phyloP scores from a whole-genome alignment of 2,113 vertebrate species.

The Zeus faber region DNA sequence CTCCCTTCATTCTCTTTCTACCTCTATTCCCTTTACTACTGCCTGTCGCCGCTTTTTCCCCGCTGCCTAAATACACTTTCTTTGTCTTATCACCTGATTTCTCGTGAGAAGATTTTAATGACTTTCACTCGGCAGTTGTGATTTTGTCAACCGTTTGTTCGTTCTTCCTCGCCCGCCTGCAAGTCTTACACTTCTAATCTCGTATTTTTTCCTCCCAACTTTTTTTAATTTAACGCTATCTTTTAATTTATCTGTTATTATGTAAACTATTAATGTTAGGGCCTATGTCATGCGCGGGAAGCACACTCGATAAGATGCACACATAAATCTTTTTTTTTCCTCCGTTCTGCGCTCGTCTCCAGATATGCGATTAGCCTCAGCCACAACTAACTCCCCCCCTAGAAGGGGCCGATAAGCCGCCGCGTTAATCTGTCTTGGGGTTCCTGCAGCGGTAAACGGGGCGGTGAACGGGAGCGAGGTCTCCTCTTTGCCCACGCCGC shows the following conservation, averaged over 20 bases:
- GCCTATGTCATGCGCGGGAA: conserved; percentile 40
- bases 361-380: conserved; percentile 51
- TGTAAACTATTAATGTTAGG: conserved; percentile 61
- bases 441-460: conserved; percentile 85
- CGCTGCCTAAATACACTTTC: conserved; percentile 28
- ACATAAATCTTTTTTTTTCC: conserved; percentile 63
- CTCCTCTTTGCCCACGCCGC: conserved; percentile 75
- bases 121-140: conserved; percentile 51
- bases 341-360: conserved; percentile 40
- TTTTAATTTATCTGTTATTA: conserved; percentile 71
- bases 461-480: conserved; percentile 87
- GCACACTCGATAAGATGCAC: conserved; percentile 62
- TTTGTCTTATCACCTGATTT: conserved; percentile 50
- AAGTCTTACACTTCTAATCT: conserved; percentile 57
- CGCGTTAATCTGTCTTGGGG: conserved; percentile 30
- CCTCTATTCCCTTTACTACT: conserved; percentile 2
- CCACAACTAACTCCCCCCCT: too few relatives aligned
- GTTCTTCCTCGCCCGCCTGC: conserved; percentile 11
- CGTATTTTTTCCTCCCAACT: conserved; percentile 38
- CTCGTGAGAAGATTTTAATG: conserved; percentile 52
- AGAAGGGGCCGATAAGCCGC: conserved; percentile 31
- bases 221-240: conserved; percentile 67
- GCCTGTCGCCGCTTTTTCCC: conserved; percentile 11
- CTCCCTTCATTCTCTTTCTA: conserved; percentile 18
- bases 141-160: conserved; percentile 37